phyloP scores from a whole-genome alignment of 2,888 invertebrate genomes.

The Hedychridium roseum region DNA sequence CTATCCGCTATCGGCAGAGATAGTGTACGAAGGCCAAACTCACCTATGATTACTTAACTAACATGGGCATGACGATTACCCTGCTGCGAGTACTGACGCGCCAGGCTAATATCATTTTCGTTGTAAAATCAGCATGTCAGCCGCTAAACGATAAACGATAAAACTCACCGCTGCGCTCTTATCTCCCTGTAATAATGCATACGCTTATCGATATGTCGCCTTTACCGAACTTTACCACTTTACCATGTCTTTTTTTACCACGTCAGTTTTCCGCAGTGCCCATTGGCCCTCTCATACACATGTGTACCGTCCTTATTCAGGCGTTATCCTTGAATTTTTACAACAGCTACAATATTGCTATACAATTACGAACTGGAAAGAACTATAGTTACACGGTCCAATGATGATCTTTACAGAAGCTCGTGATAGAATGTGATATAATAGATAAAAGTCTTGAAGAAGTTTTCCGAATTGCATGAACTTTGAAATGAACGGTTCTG shows the following conservation, averaged over 20 bases:
- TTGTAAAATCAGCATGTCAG: slow-evolving; percentile 31
- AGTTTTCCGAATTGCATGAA: no score
- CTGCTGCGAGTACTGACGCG: slow-evolving; percentile 5
- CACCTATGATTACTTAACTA: slow-evolving; percentile 37
- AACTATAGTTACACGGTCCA: no score
- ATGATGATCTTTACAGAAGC: no score
- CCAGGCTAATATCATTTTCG: slow-evolving; percentile 20
- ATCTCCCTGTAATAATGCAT: slow-evolving; percentile 17
- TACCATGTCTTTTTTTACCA: not conserved
- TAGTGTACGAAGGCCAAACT: slow-evolving; percentile 38
- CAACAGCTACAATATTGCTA: no score
- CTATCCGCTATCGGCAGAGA: slow-evolving; percentile 32
- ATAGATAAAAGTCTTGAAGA: no score
- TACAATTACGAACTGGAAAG: no score
- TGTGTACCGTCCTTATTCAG: no score
- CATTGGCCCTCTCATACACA: no score
- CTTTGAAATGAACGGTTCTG: no score
- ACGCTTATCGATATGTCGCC: not conserved
- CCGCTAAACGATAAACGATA: slow-evolving; percentile 30
- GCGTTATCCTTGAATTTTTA: no score
- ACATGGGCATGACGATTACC: slow-evolving; percentile 22
- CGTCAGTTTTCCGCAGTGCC: no score
- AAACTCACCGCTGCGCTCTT: slow-evolving; percentile 25
- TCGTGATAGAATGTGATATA: no score
- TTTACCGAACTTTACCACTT: not conserved